These are phyloP conservation scores for Euplexia lucipara DNA, from an alignment of 2,888 invertebrate species.

Conservation along the genomic window DNA sequence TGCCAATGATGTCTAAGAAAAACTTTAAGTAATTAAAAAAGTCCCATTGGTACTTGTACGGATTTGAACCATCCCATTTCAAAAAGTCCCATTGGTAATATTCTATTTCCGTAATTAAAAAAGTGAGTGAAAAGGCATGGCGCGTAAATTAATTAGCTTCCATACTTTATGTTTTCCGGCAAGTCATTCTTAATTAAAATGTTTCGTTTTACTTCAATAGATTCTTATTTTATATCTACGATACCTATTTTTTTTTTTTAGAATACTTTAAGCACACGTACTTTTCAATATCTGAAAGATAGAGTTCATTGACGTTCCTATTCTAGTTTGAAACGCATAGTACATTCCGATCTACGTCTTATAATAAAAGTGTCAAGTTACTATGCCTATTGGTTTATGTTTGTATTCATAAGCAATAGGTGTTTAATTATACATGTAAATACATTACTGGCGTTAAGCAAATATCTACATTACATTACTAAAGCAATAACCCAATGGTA, in stretches of 20 bases:
- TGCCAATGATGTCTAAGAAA: no score
- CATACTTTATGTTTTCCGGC: slow-evolving; percentile 8
- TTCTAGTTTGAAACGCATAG: background rate
- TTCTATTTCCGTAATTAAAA: slow-evolving; percentile 17
- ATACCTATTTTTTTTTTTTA: no score
- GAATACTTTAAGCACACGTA: no score
- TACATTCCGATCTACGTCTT: no score
- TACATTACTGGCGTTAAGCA: slow-evolving; percentile 35
- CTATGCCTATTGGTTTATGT: slow-evolving; percentile 16
- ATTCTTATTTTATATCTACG: no score
- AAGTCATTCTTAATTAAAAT: slow-evolving; percentile 13
- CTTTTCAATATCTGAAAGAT: no score
- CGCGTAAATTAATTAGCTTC: slow-evolving; percentile 43
- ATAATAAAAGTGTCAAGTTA: slow-evolving; percentile 19
- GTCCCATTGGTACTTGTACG: no score
- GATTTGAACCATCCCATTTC: no score
- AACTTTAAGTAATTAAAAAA: no score
- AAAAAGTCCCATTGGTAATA: no score
- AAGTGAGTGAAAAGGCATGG: slow-evolving; percentile 6
- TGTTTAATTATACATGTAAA: slow-evolving; percentile 53
- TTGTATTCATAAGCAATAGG: slow-evolving; percentile 32
- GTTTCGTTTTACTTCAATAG: background rate
- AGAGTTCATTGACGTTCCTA: background rate
- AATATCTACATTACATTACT: slow-evolving; percentile 44
- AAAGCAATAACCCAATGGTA: slow-evolving; percentile 26